Percentiles rank a stretch among this genome's conserved stretches.
These are phyloP conservation scores for Drosophila fungiperda DNA, from an alignment of 2,888 invertebrate genomes.

Conservation along the genomic window DNA sequence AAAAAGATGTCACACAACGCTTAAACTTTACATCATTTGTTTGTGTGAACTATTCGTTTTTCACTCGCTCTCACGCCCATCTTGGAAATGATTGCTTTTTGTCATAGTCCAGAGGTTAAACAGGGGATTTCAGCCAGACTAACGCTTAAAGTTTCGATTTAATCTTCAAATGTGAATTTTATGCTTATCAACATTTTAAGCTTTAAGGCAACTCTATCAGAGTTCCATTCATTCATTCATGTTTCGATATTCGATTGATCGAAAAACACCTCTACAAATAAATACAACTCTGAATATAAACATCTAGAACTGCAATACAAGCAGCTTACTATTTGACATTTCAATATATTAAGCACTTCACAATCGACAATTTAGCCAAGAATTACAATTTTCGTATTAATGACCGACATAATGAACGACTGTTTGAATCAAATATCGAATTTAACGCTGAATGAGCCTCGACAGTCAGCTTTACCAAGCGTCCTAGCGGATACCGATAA, in stretches of 20 bases:
- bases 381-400: background rate
- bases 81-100: conserved; percentile 39
- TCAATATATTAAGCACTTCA: background rate
- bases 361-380: background rate
- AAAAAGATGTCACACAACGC: conserved; percentile 38
- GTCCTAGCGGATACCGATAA: background rate
- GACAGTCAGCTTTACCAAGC: background rate
- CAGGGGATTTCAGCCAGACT: conserved; percentile 2
- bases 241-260: background rate
- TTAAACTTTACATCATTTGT: conserved; percentile 38
- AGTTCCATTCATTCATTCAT: too few relatives aligned
- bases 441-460: conserved; percentile 4
- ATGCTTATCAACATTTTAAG: background rate
- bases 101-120: conserved; percentile 37
- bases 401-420: background rate
- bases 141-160: background rate
- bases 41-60: conserved; percentile 19
- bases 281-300: background rate
- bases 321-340: background rate
- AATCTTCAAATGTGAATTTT: background rate
- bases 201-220: background rate
- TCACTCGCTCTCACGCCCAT: background rate
- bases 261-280: background rate
- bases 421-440: conserved; percentile 15
- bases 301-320: background rate